phyloP scores from a whole-genome alignment of 2,888 invertebrate species.

The Drosophila villosipedis region DNA sequence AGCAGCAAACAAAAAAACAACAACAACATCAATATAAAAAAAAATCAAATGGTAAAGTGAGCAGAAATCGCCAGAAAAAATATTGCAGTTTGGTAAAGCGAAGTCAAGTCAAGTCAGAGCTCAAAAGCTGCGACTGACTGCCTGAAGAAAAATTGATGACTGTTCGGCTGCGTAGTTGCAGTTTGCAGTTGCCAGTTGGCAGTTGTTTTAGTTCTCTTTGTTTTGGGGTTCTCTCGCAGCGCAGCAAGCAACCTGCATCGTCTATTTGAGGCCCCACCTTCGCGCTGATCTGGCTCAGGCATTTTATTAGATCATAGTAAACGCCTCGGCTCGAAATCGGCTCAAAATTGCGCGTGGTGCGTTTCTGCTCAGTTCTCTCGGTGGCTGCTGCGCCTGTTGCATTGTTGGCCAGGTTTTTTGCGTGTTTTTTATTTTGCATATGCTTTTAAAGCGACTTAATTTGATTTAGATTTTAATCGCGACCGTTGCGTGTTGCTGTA shows the following conservation, averaged over 20 bases:
- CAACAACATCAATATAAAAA: conserved; percentile 22
- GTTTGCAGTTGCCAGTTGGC: conserved; percentile 22
- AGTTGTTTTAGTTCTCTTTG: conserved; percentile 56
- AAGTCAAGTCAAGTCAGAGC: conserved; percentile 48
- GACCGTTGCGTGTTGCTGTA: conserved; percentile 71
- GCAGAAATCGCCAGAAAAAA: conserved; percentile 40
- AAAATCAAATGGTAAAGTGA: conserved; percentile 42
- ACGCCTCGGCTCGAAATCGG: conserved; percentile 63
- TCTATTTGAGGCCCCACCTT: conserved; percentile 69
- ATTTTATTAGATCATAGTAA: conserved; percentile 77
- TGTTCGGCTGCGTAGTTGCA: conserved; percentile 43
- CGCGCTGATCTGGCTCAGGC: conserved; percentile 44
- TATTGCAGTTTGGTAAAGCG: conserved; percentile 56
- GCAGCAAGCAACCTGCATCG: conserved; percentile 58
- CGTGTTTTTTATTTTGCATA: conserved; percentile 65
- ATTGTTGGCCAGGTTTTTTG: conserved; percentile 65
- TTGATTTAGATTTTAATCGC: conserved; percentile 81
- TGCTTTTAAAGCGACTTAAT: conserved; percentile 80
- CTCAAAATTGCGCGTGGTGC: conserved; percentile 66
- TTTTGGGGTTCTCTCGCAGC: conserved; percentile 53
- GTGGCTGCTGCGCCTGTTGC: conserved; percentile 40
- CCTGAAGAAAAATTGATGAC: conserved; percentile 74
- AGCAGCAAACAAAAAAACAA: conserved; percentile 26
- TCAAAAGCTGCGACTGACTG: conserved; percentile 48
- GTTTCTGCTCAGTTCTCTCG: conserved; percentile 48